A percentile compares a stretch with the other conserved stretches of the same genome.
Conservation (phyloP, 2,888 invertebrate species). For the Andrena trimmerana region DNA sequence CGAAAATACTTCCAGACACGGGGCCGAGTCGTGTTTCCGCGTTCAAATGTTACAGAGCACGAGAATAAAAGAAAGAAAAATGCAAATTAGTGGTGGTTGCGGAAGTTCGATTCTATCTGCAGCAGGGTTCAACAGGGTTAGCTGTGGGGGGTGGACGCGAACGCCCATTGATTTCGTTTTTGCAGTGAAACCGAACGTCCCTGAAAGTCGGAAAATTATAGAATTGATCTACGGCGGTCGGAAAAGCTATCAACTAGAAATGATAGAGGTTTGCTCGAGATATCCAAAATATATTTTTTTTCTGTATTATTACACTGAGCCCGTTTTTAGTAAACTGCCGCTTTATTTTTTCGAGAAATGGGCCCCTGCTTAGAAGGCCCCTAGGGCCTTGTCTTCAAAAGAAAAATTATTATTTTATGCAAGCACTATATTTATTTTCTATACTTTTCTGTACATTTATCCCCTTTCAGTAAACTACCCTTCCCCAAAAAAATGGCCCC, state of each 20-base stretch:
- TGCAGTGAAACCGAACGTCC: constrained; percentile 10
- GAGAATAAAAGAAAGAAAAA: not conserved
- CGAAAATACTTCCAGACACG: not conserved
- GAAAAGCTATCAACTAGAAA: not conserved
- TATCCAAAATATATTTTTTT: not conserved
- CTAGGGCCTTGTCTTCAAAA: too few species aligned
- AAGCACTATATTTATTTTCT: too few species aligned
- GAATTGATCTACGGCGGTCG: constrained; percentile 4
- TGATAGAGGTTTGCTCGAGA: not conserved
- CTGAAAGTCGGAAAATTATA: constrained; percentile 8
- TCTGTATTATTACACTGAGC: too few species aligned
- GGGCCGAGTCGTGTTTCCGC: not conserved
- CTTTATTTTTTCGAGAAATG: too few species aligned
- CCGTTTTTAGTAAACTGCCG: too few species aligned
- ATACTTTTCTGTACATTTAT: too few species aligned
- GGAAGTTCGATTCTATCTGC: constrained; percentile 30
- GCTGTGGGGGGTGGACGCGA: constrained; percentile 2
- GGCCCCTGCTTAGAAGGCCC: too few species aligned
- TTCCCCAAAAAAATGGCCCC: too few species aligned
- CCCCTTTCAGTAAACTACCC: too few species aligned
- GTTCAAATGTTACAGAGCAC: constrained; percentile 6
- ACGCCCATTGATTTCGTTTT: constrained; percentile 19
- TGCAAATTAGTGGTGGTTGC: constrained; percentile 30
- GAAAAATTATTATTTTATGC: too few species aligned
- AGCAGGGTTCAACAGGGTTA: constrained; percentile 7